Base-by-base conservation (phyloP, 1,140 invertebrate genomes). In the Diuraphis noxia region DNA sequence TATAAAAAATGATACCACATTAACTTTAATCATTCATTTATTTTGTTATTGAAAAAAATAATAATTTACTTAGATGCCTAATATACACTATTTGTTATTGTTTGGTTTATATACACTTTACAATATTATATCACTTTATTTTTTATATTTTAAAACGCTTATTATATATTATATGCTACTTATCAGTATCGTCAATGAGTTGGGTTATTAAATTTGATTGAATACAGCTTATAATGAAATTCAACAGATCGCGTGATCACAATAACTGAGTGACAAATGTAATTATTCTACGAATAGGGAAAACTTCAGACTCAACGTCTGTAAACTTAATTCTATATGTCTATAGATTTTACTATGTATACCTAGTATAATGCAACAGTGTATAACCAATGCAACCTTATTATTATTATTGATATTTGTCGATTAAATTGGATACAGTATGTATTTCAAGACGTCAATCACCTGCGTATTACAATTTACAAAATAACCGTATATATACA, bases 391-490 rank as follows among this genome's bases (percentile, higher is more conserved):
- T 30, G 40, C 43, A 84, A 84, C 81, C 40, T 84, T 84, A 41
- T 84, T 84, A 84, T 82, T 82, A 82, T 84, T 84, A 84, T 84
- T 43, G 81, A 84, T 84, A 84, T 84, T 84, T 84, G 81, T 41
- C 81, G 81, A 84, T 84, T 84, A 84, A 84, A 84, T 84, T 84
- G 40, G 81, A 84, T 43, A 43, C 25, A 40, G 30, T 84, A 41
- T 43, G 17, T 84, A 84, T 84, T 84, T 41, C 10, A 84, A 41
- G 81, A 84, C 81, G 81, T 84, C 81, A 84, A 41, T 84, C 81
- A 84, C 81, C 30, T 84, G 38, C 30, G 38, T 41, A 84, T 41
- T 30, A 72, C 56, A 72, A 72, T 72, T 72, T 72, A 72, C n/a
- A 72, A 72, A 72, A 72, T 72, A 10, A 84, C 38, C 81, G 40